Percentiles rank a stretch among this genome's conserved stretches.
Evolutionary conservation across 2,888 invertebrate species (phyloP).

Genomic region (Agriotes lineatus): DNA sequence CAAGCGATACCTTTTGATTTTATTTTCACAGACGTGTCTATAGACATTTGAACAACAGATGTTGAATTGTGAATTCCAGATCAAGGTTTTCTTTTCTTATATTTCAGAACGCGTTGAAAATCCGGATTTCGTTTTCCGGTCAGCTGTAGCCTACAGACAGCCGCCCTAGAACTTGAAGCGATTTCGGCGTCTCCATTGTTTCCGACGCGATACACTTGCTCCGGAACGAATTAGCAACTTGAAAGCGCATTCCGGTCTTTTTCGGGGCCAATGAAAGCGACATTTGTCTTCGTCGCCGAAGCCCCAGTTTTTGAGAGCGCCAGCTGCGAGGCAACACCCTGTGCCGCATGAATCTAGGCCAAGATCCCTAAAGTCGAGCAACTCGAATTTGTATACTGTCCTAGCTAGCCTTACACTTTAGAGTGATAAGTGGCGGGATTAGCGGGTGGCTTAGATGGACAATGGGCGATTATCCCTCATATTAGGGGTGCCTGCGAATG

Average conservation of each 20-base stretch:
- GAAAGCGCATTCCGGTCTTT: conserved; percentile 15
- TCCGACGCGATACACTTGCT: conserved; percentile 5
- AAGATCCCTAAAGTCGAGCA: too few species aligned
- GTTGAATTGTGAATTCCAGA: too few species aligned
- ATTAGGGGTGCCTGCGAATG: too few species aligned
- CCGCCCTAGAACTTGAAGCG: background rate
- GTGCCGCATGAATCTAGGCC: too few species aligned
- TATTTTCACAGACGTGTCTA: too few species aligned
- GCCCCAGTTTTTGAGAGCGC: conserved; percentile 16
- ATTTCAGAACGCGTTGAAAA: too few species aligned
- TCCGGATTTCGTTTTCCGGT: too few species aligned
- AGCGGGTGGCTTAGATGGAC: background rate
- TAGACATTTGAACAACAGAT: too few species aligned
- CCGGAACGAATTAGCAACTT: conserved; percentile 19
- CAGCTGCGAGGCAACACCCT: conserved; percentile 6
- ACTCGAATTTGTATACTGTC: background rate
- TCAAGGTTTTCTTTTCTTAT: too few species aligned
- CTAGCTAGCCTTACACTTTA: background rate
- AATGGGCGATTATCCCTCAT: too few species aligned
- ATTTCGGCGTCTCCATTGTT: conserved; percentile 1
- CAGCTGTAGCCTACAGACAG: too few species aligned
- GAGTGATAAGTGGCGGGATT: conserved; percentile 1
- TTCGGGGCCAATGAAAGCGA: conserved; percentile 23
- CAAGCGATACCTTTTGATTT: too few species aligned
- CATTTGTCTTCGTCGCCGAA: conserved; percentile 25